Base-by-base conservation (phyloP, 2,113 vertebrate genomes). In the Caranx ignobilis region DNA sequence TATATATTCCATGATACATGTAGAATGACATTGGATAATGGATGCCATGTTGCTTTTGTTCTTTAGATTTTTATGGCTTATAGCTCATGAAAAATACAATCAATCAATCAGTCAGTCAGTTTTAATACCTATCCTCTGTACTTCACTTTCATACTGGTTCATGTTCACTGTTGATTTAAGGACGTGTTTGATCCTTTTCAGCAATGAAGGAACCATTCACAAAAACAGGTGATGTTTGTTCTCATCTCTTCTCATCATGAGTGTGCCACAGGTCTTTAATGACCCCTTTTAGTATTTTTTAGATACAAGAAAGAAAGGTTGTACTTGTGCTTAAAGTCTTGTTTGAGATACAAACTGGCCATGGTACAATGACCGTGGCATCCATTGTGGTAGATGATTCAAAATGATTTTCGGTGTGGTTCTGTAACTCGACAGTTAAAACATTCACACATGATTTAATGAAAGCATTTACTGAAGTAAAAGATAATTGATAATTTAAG, bases 401-500 rank as follows among this genome's bases (percentile, higher is more conserved):
- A 74, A 26, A 45, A 11, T 61, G 6, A 2, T 18, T 60, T 65
- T 56, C 50, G 21, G 45, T 71, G 31, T 19, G 50, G 31, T 32
- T 12, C 31, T 54, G 26, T 52, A 5, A 0, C 56, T 57, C 8
- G 32, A 18, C 43, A 47, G 16, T 31, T 56, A 60, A 72, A 3
- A 52, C 11, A 55, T 43, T 43, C 11, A 65, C 21, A 35, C 3
- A 11, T 56, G 31, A 60, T 61, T 48, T 69, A 41, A 66, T 37
- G 0, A 47, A 48, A 70, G 8, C 13, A 60, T 74, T 81, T 67
- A 62, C 39, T 66, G 31, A 54, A 37, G 10, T 62, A 21, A 50
- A 71, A 37, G 1, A 61, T 65, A 18, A 69, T 60, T 19, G 48
- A 55, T 55, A 21, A 55, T 55, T 79, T 56, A 66, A 47, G 18